Conservation (phyloP, 35 echinoderm and acorn worm genomes). For the Lytechinus variegatus region DNA sequence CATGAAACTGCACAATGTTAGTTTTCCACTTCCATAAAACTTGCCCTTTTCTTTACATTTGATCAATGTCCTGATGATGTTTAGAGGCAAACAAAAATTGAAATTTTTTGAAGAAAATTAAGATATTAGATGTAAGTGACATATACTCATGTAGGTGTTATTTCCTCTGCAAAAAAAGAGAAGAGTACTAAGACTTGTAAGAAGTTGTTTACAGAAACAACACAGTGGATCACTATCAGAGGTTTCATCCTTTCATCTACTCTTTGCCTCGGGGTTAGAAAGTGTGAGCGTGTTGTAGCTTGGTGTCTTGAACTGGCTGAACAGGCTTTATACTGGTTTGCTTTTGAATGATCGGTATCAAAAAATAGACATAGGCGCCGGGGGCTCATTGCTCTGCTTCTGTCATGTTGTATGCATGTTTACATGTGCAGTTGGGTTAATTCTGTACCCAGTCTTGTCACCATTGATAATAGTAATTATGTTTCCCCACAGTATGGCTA, state of each 20-base stretch:
- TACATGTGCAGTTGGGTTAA: not conserved
- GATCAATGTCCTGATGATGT: no score
- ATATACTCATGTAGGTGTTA: no score
- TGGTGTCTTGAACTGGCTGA: not conserved
- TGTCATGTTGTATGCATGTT: not conserved
- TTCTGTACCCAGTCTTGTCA: not conserved
- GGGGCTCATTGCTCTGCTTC: not conserved
- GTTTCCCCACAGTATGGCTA: not conserved
- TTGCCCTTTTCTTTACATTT: no score
- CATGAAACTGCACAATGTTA: no score
- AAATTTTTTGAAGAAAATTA: no score
- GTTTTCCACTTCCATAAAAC: no score
- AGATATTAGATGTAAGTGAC: no score
- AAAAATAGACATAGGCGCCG: not conserved
- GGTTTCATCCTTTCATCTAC: not conserved
- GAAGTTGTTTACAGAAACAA: not conserved
- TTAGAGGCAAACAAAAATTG: no score
- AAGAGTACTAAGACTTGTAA: not conserved
- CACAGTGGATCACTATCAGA: not conserved
- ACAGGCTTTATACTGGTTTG: not conserved
- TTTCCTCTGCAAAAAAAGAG: not conserved
- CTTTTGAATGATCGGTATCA: not conserved
- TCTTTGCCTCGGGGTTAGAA: not conserved
- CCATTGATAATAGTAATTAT: not conserved
- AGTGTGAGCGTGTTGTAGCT: not conserved